Evolutionary conservation across 2,113 vertebrate genomes (phyloP).

Genomic region (Ammodytes marinus): DNA sequence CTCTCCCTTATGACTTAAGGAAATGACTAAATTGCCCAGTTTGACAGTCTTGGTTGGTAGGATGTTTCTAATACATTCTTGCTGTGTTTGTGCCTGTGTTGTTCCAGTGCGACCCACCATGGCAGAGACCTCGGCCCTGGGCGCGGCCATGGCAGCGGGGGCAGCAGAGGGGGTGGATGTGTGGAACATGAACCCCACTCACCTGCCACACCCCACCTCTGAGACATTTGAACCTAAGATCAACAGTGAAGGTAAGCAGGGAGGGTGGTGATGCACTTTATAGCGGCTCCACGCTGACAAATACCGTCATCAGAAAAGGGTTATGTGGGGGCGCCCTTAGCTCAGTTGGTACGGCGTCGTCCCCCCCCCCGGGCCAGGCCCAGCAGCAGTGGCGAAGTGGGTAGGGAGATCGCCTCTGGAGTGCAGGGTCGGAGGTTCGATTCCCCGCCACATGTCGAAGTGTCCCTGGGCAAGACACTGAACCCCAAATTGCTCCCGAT

Average conservation of each 20-base stretch:
- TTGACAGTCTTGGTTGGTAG: background rate
- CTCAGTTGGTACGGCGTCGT: too few relatives aligned
- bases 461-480: too few relatives aligned
- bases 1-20: too few relatives aligned
- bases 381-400: too few relatives aligned
- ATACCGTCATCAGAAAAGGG: too few relatives aligned
- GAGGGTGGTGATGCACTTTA: background rate
- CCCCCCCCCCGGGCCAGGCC: too few relatives aligned
- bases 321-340: too few relatives aligned
- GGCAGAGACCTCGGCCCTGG: slow-evolving; percentile 95
- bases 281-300: background rate
- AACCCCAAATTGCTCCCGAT: too few relatives aligned
- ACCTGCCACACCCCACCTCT: slow-evolving; percentile 87
- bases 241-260: slow-evolving; percentile 89
- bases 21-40: background rate
- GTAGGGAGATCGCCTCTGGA: too few relatives aligned
- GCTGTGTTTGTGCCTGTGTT: background rate
- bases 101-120: slow-evolving; percentile 92
- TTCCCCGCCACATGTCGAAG: too few relatives aligned
- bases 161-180: slow-evolving; percentile 93
- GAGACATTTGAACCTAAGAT: slow-evolving; percentile 95
- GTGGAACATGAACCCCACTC: slow-evolving; percentile 90
- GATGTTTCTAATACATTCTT: background rate
- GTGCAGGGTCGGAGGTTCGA: too few relatives aligned
- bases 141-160: slow-evolving; percentile 97